A percentile compares a stretch with the other conserved stretches of the same genome.
Conservation (phyloP, 2,888 invertebrate species). For the Hirudinaria manillensis region DNA sequence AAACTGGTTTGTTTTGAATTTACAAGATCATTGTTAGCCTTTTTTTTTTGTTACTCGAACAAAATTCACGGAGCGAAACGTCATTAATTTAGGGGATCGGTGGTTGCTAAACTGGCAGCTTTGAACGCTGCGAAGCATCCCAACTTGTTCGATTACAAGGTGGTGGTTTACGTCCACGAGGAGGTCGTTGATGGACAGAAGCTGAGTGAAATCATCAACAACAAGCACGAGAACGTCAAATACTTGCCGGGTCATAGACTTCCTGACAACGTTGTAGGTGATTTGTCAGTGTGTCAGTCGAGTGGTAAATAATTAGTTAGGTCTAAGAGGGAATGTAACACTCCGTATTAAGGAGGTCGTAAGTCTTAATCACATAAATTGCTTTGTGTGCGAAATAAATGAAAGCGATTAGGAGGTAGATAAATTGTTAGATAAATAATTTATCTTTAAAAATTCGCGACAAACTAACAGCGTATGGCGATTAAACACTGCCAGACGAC, state of each 20-base stretch:
- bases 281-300: too few relatives aligned
- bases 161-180: conserved; percentile 87
- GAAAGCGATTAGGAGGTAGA: too few relatives aligned
- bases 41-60: neutral
- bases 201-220: conserved; percentile 94
- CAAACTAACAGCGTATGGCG: too few relatives aligned
- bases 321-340: too few relatives aligned
- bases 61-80: neutral
- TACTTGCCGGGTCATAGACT: conserved; percentile 91
- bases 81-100: conserved; percentile 70
- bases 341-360: too few relatives aligned
- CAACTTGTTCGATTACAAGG: conserved; percentile 60
- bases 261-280: conserved; percentile 87
- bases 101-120: conserved; percentile 95
- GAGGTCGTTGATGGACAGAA: conserved; percentile 81
- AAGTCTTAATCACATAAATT: too few relatives aligned
- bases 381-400: too few relatives aligned
- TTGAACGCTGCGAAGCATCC: conserved; percentile 71
- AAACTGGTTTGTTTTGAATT: conserved; percentile 25
- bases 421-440: too few relatives aligned
- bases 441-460: too few relatives aligned
- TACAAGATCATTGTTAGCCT: neutral
- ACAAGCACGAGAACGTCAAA: conserved; percentile 94
- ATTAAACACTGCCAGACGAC: neutral
- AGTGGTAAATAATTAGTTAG: neutral